Conservation (phyloP, 2,113 vertebrate genomes). For the Mobula birostris region DNA sequence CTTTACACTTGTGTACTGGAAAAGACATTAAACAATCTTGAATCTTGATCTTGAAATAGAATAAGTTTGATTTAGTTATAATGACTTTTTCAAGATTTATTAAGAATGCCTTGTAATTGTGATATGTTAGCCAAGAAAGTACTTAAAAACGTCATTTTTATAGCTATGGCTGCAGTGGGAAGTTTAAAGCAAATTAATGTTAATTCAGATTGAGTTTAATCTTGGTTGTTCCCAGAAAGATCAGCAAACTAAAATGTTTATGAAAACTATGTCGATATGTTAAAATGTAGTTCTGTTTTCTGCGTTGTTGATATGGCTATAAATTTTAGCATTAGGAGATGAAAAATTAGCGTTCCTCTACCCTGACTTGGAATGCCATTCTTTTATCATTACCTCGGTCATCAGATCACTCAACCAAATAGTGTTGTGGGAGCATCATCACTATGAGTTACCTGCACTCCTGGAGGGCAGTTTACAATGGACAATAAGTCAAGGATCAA, state of each 20-base stretch:
- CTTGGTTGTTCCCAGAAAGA: not conserved
- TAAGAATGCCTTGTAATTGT: not conserved
- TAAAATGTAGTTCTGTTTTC: not conserved
- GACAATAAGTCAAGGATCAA: no score
- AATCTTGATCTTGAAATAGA: no score
- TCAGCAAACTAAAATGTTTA: not conserved
- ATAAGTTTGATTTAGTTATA: not conserved
- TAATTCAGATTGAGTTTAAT: not conserved
- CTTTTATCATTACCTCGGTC: no score
- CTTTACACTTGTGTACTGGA: no score
- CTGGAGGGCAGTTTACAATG: no score
- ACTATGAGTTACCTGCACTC: no score
- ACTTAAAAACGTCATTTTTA: not conserved
- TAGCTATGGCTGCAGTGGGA: not conserved
- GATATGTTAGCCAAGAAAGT: not conserved
- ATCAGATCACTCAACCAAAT: no score
- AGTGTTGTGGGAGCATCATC: no score
- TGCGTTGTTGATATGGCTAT: not conserved
- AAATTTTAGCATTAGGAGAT: not conserved
- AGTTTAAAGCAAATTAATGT: not conserved
- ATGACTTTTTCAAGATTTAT: not conserved
- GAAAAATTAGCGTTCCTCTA: no score
- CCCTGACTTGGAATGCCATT: no score
- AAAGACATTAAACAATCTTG: no score
- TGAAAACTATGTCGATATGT: not conserved